Evolutionary conservation across 2,888 invertebrate species (phyloP).

Genomic region (Diarsia brunnea): DNA sequence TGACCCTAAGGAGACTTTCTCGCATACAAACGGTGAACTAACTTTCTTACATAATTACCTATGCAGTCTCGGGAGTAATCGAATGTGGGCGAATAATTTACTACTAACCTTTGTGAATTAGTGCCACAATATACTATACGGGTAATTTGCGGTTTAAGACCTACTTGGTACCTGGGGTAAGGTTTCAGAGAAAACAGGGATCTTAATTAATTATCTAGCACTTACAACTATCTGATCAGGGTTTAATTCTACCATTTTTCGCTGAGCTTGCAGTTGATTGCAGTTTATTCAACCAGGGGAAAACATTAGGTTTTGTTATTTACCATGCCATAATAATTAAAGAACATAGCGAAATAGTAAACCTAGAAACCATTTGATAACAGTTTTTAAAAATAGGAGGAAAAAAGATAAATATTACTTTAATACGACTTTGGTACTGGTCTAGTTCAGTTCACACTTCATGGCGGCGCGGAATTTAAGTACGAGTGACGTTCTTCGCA

Average conservation of each 20-base stretch:
- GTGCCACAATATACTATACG: conserved; percentile 66
- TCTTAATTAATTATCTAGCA: conserved; percentile 41
- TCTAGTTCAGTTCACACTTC: too few species aligned
- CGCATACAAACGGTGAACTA: conserved; percentile 28
- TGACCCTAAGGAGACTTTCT: conserved; percentile 6
- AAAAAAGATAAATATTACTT: too few species aligned
- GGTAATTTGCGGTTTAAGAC: conserved; percentile 63
- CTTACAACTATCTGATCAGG: conserved; percentile 14
- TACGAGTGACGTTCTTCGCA: too few species aligned
- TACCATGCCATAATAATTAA: not conserved
- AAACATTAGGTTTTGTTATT: too few species aligned
- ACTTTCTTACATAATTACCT: conserved; percentile 65
- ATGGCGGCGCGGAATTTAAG: too few species aligned
- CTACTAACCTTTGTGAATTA: conserved; percentile 68
- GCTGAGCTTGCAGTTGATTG: not conserved
- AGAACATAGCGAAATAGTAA: too few species aligned
- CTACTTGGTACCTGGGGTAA: conserved; percentile 42
- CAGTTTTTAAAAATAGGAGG: not conserved
- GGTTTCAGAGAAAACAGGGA: conserved; percentile 15
- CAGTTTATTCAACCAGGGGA: not conserved
- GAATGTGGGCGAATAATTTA: conserved; percentile 73
- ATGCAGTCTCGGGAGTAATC: conserved; percentile 66
- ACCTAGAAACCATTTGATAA: not conserved
- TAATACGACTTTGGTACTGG: too few species aligned
- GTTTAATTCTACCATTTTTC: not conserved